These are phyloP conservation scores for Chiloscyllium punctatum DNA, from an alignment of 2,797 vertebrate species.

Conservation along the genomic window DNA sequence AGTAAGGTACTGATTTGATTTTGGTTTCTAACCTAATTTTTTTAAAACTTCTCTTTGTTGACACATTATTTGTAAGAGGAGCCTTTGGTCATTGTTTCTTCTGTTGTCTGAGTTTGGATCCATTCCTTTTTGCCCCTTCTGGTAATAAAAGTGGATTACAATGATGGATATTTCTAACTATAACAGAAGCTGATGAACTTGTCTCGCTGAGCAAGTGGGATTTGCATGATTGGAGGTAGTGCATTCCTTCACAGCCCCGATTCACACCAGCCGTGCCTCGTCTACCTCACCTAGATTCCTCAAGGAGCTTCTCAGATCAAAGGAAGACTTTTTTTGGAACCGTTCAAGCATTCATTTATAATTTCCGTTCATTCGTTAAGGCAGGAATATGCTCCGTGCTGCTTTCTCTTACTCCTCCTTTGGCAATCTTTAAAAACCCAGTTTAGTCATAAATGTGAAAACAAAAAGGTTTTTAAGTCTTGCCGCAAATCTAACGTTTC, in stretches of 20 bases:
- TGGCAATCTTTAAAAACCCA: neutral
- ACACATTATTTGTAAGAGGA: neutral
- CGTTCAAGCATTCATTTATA: constrained; percentile 31
- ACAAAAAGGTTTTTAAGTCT: neutral
- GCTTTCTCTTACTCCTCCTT: neutral
- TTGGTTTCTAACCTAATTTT: neutral
- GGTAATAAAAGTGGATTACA: constrained; percentile 22
- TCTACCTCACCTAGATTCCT: neutral
- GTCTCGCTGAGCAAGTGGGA: constrained; percentile 23
- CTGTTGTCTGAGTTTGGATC: constrained; percentile 28
- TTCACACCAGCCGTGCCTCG: neutral
- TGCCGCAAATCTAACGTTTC: neutral
- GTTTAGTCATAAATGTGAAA: neutral
- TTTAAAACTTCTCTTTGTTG: constrained; percentile 12
- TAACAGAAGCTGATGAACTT: constrained; percentile 12
- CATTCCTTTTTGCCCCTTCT: neutral
- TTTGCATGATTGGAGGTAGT: neutral
- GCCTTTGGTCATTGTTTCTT: neutral
- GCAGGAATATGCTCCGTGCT: neutral
- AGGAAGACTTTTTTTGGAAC: neutral
- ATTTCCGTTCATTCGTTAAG: constrained; percentile 1
- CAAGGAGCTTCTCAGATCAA: constrained; percentile 7
- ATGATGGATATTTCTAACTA: constrained; percentile 31
- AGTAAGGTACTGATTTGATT: neutral
- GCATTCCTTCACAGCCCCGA: neutral